Percentiles rank a stretch among this genome's conserved stretches.
Evolutionary conservation across 2,113 vertebrate species (phyloP).

Genomic region (Hippocampus comes): DNA sequence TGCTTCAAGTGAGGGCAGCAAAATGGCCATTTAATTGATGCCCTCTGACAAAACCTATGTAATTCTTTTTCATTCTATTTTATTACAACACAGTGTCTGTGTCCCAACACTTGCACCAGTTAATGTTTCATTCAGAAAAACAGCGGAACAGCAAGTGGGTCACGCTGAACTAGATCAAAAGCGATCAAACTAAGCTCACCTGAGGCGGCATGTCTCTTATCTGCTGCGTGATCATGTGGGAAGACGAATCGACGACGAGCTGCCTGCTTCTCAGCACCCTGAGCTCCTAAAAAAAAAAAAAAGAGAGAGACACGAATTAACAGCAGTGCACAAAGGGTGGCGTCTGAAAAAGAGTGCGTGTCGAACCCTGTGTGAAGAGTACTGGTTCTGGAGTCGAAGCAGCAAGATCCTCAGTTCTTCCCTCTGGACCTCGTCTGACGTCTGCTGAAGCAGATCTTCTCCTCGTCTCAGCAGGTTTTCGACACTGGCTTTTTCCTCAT

Average conservation of each 20-base stretch:
- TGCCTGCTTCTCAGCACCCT: conserved; percentile 59
- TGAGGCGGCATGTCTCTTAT: conserved; percentile 32
- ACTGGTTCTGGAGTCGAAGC: conserved; percentile 81
- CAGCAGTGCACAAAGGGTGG: not conserved
- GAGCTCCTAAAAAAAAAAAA: conserved; percentile 65
- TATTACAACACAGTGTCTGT: no score
- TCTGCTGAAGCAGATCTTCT: conserved; percentile 80
- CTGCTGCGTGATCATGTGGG: conserved; percentile 68
- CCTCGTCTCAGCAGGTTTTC: conserved; percentile 86
- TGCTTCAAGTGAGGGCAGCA: no score
- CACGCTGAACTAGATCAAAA: not conserved
- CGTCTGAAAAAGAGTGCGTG: not conserved
- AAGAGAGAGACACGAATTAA: not conserved
- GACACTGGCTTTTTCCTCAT: conserved; percentile 82
- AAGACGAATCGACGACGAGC: conserved; percentile 46
- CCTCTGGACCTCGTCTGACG: conserved; percentile 76
- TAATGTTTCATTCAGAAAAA: not conserved
- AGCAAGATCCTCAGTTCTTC: conserved; percentile 82
- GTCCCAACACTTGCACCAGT: not conserved
- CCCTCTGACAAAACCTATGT: no score
- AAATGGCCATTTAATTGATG: no score
- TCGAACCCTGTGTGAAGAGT: conserved; percentile 75
- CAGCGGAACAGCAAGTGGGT: not conserved
- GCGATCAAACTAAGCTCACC: conserved; percentile 27
- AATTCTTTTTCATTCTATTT: no score